Conservation (phyloP, 2,888 invertebrate species). For the Metalampra italica region DNA sequence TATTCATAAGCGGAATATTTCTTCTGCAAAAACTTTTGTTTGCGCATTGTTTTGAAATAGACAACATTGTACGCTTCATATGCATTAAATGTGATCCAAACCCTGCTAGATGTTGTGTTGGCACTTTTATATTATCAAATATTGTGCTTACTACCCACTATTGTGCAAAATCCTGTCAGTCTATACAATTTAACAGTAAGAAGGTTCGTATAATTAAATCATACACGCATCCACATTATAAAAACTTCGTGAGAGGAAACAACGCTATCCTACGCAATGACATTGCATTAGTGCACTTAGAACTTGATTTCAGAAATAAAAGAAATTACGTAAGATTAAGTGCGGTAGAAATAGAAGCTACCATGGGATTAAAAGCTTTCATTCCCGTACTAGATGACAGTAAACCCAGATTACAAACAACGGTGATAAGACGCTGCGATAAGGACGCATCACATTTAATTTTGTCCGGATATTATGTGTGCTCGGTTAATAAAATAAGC, state of each 20-base stretch:
- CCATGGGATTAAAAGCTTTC: constrained; percentile 31
- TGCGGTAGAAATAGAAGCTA: constrained; percentile 25
- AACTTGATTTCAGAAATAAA: constrained; percentile 3
- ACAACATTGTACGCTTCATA: constrained; percentile 30
- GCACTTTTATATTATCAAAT: constrained; percentile 35
- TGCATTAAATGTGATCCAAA: constrained; percentile 26
- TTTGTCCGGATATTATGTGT: constrained; percentile 31
- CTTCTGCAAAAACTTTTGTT: constrained; percentile 11
- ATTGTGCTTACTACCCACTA: constrained; percentile 39
- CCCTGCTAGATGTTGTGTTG: constrained; percentile 35
- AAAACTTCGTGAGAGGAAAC: constrained; percentile 14
- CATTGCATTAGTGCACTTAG: constrained; percentile 22
- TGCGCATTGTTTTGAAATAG: constrained; percentile 20
- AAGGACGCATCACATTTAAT: constrained; percentile 8
- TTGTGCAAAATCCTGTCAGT: constrained; percentile 44
- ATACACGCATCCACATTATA: constrained; percentile 20
- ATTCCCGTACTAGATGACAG: constrained; percentile 27
- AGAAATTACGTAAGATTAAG: constrained; percentile 27
- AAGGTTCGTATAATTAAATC: constrained; percentile 16
- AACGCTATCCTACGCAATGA: constrained; percentile 15
- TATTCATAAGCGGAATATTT: constrained; percentile 9
- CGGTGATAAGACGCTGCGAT: constrained; percentile 34
- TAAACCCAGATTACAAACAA: constrained; percentile 22
- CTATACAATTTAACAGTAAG: constrained; percentile 14
- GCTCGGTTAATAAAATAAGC: constrained; percentile 25